phyloP scores from a whole-genome alignment of 2,888 invertebrate species.

The Nowickia ferox region DNA sequence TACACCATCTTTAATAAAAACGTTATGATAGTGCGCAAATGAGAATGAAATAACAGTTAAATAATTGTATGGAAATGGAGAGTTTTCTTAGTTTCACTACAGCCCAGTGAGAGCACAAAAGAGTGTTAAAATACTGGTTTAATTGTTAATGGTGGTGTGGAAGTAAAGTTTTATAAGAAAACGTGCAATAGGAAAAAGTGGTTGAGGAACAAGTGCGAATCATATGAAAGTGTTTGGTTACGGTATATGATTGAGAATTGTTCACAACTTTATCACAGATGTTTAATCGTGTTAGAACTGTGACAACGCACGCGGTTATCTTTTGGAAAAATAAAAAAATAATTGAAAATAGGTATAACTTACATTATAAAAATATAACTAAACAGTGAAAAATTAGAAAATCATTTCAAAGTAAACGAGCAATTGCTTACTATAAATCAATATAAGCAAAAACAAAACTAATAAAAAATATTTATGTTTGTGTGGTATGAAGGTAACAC shows the following conservation, averaged over 20 bases:
- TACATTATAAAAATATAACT: slow-evolving; percentile 5
- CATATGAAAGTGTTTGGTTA: slow-evolving; percentile 49
- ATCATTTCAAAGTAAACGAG: slow-evolving; percentile 30
- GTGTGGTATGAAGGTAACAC: background rate
- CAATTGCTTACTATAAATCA: background rate
- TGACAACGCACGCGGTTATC: slow-evolving; percentile 56
- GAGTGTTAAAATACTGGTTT: slow-evolving; percentile 39
- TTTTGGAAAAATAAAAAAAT: slow-evolving; percentile 1
- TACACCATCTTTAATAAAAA: slow-evolving; percentile 79
- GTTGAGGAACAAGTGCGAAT: slow-evolving; percentile 50
- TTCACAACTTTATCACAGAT: slow-evolving; percentile 78
- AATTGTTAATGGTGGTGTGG: slow-evolving; percentile 13
- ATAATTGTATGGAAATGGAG: slow-evolving; percentile 10
- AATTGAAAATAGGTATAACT: slow-evolving; percentile 26
- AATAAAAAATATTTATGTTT: background rate
- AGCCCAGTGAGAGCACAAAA: background rate
- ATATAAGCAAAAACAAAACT: background rate
- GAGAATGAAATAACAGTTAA: slow-evolving; percentile 31
- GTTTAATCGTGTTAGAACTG: slow-evolving; percentile 78
- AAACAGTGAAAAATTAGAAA: slow-evolving; percentile 31
- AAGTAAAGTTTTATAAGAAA: background rate
- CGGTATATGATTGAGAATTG: slow-evolving; percentile 77
- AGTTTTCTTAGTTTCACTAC: background rate
- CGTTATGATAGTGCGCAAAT: slow-evolving; percentile 57
- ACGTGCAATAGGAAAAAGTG: slow-evolving; percentile 45